phyloP scores from a whole-genome alignment of 2,113 vertebrate genomes.

The Stigmatopora argus region DNA sequence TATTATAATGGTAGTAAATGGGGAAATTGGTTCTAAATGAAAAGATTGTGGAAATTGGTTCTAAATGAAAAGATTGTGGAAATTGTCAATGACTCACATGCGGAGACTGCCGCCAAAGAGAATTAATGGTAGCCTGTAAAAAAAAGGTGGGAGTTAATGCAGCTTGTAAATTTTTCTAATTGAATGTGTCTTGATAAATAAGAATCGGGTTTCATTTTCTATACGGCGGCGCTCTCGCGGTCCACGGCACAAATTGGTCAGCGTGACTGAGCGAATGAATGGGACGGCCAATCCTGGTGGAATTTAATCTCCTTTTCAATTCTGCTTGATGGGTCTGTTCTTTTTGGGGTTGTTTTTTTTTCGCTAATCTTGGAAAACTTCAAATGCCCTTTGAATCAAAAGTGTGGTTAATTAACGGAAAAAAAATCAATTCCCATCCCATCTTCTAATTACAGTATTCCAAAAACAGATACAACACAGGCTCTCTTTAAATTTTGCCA shows the following conservation, averaged over 20 bases:
- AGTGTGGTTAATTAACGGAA: neutral
- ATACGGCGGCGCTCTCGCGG: neutral
- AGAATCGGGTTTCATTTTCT: conserved; percentile 20
- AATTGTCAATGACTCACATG: neutral
- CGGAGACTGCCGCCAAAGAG: neutral
- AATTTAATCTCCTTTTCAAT: conserved; percentile 23
- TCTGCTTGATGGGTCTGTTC: conserved; percentile 6
- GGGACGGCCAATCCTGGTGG: conserved; percentile 11
- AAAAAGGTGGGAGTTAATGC: conserved; percentile 16
- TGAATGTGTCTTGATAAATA: conserved; percentile 39
- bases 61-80: neutral
- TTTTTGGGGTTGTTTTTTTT: conserved; percentile 1
- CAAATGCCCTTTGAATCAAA: neutral
- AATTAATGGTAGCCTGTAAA: conserved; percentile 19
- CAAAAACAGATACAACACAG: no score
- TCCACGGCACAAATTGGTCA: conserved; percentile 12
- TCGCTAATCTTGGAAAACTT: conserved; percentile 9
- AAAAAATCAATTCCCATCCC: neutral
- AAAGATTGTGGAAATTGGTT: neutral
- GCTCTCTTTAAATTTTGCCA: no score
- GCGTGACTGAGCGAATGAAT: conserved; percentile 25
- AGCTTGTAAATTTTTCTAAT: conserved; percentile 16
- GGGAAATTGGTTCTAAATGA: neutral
- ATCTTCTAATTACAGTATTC: no score
- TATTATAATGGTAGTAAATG: neutral